phyloP scores from a whole-genome alignment of 2,113 vertebrate genomes.

The Dromiciops gliroides region DNA sequence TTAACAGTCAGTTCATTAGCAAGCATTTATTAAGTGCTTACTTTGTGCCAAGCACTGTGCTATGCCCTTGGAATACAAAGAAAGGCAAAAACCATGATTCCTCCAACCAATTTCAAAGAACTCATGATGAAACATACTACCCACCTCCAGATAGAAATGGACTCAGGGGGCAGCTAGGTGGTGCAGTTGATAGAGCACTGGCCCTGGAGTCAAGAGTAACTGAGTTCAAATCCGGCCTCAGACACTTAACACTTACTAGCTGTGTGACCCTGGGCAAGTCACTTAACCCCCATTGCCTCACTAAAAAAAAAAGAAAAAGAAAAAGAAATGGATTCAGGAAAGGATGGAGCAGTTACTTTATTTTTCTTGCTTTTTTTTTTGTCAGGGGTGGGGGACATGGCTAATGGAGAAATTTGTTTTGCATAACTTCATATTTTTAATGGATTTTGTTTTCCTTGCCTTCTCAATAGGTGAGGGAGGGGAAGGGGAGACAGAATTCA shows the following conservation, averaged over 20 bases:
- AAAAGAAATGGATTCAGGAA: not conserved
- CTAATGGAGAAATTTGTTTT: not conserved
- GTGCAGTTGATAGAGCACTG: too few relatives aligned
- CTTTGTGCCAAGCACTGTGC: not conserved
- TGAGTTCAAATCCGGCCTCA: too few relatives aligned
- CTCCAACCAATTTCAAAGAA: not conserved
- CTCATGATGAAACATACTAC: not conserved
- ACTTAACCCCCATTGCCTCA: too few relatives aligned
- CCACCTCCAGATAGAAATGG: not conserved
- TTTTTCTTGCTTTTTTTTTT: not conserved
- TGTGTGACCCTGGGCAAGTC: too few relatives aligned
- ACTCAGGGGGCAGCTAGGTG: too few relatives aligned
- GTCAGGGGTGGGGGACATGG: not conserved
- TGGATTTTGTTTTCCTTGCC: not conserved
- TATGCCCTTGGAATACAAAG: not conserved
- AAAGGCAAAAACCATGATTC: not conserved
- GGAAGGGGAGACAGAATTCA: not conserved
- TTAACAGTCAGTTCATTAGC: not conserved
- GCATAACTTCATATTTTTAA: not conserved
- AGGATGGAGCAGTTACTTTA: not conserved
- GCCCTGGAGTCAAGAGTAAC: too few relatives aligned
- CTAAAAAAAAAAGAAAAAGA: too few relatives aligned
- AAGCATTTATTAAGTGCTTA: not conserved
- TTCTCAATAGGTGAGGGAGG: not conserved
- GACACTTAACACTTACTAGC: too few relatives aligned